A percentile compares a stretch with the other conserved stretches of the same genome.
phyloP scores from a whole-genome alignment of 2,888 invertebrate genomes.

The Sphaerophoria taeniata region DNA sequence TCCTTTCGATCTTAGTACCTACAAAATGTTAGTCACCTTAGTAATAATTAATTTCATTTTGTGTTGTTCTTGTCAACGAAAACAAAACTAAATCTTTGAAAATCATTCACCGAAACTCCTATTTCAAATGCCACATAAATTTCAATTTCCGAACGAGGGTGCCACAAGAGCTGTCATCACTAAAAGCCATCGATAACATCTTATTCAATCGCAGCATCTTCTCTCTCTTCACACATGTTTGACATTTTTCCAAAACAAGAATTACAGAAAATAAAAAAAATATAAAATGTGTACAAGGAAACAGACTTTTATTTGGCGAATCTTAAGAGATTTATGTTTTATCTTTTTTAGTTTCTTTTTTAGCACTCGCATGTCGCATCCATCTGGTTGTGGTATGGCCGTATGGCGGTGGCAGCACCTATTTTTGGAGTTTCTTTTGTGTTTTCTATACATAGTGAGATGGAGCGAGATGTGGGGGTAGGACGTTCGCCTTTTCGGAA shows the following conservation, averaged over 20 bases:
- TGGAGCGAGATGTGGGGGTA: background rate
- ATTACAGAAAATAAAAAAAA: background rate
- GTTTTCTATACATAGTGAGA: conserved; percentile 24
- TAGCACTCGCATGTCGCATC: background rate
- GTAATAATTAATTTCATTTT: background rate
- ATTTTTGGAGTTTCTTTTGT: conserved; percentile 12
- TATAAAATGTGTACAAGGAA: background rate
- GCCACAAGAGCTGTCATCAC: conserved; percentile 21
- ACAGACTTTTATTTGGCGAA: background rate
- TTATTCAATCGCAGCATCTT: background rate
- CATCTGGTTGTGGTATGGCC: background rate
- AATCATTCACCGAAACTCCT: conserved; percentile 3
- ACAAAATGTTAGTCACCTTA: conserved; percentile 2
- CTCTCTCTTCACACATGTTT: background rate
- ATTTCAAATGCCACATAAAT: conserved; percentile 42
- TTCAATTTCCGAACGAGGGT: conserved; percentile 8
- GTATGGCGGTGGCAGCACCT: conserved; percentile 5
- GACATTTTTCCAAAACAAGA: conserved; percentile 8
- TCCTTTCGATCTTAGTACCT: background rate
- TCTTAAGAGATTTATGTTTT: conserved; percentile 4
- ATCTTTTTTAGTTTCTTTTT: conserved; percentile 4
- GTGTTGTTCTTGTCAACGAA: background rate
- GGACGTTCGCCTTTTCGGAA: conserved; percentile 23
- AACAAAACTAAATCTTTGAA: background rate
- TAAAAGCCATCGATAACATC: conserved; percentile 27